phyloP scores from a whole-genome alignment of 2,113 vertebrate species.

The Rhinogobius similis region DNA sequence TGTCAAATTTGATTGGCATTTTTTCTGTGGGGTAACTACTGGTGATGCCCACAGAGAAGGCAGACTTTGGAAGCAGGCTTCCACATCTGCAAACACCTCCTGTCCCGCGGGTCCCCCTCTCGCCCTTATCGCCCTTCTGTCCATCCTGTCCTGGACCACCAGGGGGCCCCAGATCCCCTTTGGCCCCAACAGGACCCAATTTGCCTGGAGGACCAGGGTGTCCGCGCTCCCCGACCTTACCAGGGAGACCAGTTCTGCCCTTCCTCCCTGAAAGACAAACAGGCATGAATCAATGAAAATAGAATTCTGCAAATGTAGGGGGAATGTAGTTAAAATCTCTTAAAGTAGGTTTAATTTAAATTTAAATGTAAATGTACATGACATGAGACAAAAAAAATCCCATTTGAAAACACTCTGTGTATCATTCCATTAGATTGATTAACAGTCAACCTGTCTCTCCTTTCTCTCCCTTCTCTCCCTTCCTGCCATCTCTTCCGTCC shows the following conservation, averaged over 20 bases:
- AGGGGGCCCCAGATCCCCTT: slow-evolving; percentile 80
- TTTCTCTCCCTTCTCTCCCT: slow-evolving; percentile 93
- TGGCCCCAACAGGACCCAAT: slow-evolving; percentile 84
- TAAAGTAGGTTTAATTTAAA: no score
- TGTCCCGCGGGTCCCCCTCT: slow-evolving; percentile 80
- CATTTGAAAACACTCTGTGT: no score
- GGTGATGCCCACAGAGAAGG: slow-evolving; percentile 96
- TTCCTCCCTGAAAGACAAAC: slow-evolving; percentile 84
- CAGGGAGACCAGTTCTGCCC: slow-evolving; percentile 87
- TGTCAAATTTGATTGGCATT: slow-evolving; percentile 92
- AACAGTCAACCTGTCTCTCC: slow-evolving; percentile 86
- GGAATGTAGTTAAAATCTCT: no score
- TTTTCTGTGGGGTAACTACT: slow-evolving; percentile 94
- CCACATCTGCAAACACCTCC: slow-evolving; percentile 90
- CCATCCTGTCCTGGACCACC: slow-evolving; percentile 82
- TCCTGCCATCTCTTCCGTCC: slow-evolving; percentile 95
- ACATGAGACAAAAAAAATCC: no score
- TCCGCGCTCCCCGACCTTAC: slow-evolving; percentile 87
- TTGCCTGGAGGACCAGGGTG: slow-evolving; percentile 89
- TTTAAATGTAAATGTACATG: no score
- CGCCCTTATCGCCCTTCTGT: slow-evolving; percentile 85
- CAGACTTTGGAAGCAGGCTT: slow-evolving; percentile 89
- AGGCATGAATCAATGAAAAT: no score
- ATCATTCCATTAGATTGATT: neutral
- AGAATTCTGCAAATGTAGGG: no score